Conservation (phyloP, 2,888 invertebrate species). For the Octonoba sinensis region DNA sequence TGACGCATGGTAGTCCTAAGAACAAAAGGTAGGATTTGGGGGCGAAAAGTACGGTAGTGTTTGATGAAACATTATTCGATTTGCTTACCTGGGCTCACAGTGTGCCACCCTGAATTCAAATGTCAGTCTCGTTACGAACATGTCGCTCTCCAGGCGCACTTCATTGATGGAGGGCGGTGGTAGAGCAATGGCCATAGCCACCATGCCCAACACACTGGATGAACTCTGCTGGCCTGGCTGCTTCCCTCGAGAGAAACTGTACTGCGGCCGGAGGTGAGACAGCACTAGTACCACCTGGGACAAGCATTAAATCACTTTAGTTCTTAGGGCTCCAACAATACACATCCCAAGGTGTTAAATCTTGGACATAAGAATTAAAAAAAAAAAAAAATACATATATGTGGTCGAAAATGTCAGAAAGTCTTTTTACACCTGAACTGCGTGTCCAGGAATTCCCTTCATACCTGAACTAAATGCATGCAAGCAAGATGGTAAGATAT, state of each 20-base stretch:
- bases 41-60: no score
- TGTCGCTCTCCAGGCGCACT: slow-evolving; percentile 86
- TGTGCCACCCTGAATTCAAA: slow-evolving; percentile 97
- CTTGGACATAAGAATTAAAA: no score
- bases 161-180: slow-evolving; percentile 98
- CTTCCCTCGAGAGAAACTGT: slow-evolving; percentile 80
- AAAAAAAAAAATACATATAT: no score
- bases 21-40: no score
- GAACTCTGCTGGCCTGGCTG: slow-evolving; percentile 78
- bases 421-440: no score
- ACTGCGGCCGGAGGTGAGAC: slow-evolving; percentile 91
- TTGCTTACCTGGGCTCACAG: slow-evolving; percentile 91
- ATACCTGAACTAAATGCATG: no score
- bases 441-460: no score
- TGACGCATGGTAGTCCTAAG: no score
- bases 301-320: slow-evolving; percentile 2
- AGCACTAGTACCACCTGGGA: slow-evolving; percentile 91
- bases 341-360: no score
- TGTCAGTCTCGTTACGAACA: slow-evolving; percentile 93
- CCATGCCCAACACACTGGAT: slow-evolving; percentile 81
- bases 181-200: slow-evolving; percentile 93
- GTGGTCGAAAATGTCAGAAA: no score
- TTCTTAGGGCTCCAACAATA: background rate
- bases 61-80: no score
- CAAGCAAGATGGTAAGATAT: no score